Evolutionary conservation across 2,797 vertebrate species (phyloP).

Genomic region (Myotis pilosus): DNA sequence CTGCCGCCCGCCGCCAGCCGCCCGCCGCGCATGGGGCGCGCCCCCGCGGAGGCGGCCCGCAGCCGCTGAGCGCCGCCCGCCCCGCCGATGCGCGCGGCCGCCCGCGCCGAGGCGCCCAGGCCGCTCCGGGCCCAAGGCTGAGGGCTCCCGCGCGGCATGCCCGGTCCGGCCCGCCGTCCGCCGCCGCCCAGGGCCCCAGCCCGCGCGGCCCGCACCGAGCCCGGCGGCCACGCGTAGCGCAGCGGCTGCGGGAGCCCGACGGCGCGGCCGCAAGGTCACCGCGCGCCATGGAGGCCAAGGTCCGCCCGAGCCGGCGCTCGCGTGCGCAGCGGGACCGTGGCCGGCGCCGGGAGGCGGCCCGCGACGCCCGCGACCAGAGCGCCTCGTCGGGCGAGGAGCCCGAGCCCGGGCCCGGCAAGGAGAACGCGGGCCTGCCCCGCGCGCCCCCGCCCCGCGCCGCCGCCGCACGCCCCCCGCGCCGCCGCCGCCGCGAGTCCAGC

Average conservation of each 20-base stretch:
- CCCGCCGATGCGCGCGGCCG: slow-evolving; percentile 17
- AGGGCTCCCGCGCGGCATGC: slow-evolving; percentile 67
- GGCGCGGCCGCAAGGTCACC: slow-evolving; percentile 76
- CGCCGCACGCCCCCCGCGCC: slow-evolving; percentile 89
- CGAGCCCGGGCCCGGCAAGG: slow-evolving; percentile 91
- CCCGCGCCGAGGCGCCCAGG: slow-evolving; percentile 40
- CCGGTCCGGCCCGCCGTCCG: slow-evolving; percentile 57
- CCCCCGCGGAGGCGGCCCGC: neutral
- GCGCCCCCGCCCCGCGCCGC: slow-evolving; percentile 80
- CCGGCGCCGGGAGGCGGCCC: slow-evolving; percentile 91
- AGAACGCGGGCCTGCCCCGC: slow-evolving; percentile 86
- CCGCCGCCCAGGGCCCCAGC: slow-evolving; percentile 50
- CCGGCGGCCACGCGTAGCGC: slow-evolving; percentile 64
- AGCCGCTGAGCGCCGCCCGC: slow-evolving; percentile 45
- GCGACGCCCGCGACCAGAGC: slow-evolving; percentile 89
- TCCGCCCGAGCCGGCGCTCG: slow-evolving; percentile 93
- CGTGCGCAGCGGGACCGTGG: slow-evolving; percentile 92
- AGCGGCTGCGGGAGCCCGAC: slow-evolving; percentile 62
- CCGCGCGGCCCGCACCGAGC: slow-evolving; percentile 24
- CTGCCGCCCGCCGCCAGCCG: neutral
- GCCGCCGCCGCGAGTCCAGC: slow-evolving; percentile 94
- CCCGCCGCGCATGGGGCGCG: slow-evolving; percentile 64
- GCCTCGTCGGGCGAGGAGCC: slow-evolving; percentile 93
- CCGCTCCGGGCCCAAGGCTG: slow-evolving; percentile 69
- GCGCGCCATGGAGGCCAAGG: slow-evolving; percentile 91